Conservation (phyloP, 92 coral and sea anemone species). For the Porites divaricata region DNA sequence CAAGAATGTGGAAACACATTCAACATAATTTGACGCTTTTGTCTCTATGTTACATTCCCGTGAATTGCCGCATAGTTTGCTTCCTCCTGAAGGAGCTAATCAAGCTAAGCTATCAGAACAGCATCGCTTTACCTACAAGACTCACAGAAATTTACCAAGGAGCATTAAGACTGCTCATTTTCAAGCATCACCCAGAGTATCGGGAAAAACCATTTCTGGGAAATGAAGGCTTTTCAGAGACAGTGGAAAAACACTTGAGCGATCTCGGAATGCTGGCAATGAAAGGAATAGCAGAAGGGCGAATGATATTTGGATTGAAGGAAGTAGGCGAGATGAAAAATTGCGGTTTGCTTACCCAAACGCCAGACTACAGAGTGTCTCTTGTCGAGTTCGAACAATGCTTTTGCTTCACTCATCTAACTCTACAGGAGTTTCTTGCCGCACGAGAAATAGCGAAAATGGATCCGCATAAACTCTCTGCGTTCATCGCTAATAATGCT, state of each 20-base stretch:
- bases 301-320: conserved; percentile 20
- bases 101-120: background rate
- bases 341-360: conserved; percentile 24
- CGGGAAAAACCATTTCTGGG: conserved; percentile 32
- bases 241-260: conserved; percentile 16
- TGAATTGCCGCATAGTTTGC: conserved; percentile 31
- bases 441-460: conserved; percentile 46
- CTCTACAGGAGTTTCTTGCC: conserved; percentile 43
- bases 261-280: conserved; percentile 30
- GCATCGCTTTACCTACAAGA: conserved; percentile 13
- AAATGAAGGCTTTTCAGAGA: conserved; percentile 31
- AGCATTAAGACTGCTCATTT: conserved; percentile 42
- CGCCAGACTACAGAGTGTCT: conserved; percentile 12
- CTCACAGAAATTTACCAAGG: conserved; percentile 30
- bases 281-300: conserved; percentile 26
- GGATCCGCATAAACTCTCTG: conserved; percentile 19
- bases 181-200: conserved; percentile 38
- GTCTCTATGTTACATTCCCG: conserved; percentile 65
- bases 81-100: conserved; percentile 25
- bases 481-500: conserved; percentile 31
- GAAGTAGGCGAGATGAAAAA: conserved; percentile 24
- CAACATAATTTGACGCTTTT: conserved; percentile 46
- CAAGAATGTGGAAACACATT: conserved; percentile 24
- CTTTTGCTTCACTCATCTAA: conserved; percentile 33
- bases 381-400: conserved; percentile 30